Percentiles rank a stretch among this genome's conserved stretches.
These are phyloP conservation scores for Nesospiza acunhae DNA, from an alignment of 2,113 vertebrate species.

Conservation along the genomic window DNA sequence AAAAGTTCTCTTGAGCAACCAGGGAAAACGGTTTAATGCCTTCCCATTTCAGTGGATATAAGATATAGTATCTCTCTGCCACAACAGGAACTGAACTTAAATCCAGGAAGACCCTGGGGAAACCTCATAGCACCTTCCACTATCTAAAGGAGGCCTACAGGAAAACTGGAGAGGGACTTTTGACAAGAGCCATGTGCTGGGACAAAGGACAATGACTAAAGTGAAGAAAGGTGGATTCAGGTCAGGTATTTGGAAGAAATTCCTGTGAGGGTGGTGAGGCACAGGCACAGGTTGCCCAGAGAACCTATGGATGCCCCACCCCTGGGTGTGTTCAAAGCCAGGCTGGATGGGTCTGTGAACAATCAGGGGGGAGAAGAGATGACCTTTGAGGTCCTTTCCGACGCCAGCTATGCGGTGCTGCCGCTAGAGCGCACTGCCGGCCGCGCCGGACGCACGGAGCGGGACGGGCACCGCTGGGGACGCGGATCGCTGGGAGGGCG, in stretches of 20 bases:
- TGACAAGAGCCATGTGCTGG: background rate
- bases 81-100: background rate
- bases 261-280: background rate
- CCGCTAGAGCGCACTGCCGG: constrained; percentile 11
- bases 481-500: too few species aligned
- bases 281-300: too few species aligned
- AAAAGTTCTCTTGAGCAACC: background rate
- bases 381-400: rapidly evolving
- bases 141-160: too few species aligned
- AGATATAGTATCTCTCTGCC: background rate
- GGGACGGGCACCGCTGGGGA: too few species aligned
- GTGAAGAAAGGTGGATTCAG: background rate
- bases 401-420: rapidly evolving
- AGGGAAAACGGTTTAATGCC: background rate
- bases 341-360: background rate
- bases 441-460: background rate
- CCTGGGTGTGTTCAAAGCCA: background rate
- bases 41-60: rapidly evolving
- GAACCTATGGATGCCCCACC: background rate
- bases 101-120: background rate
- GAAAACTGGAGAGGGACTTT: background rate
- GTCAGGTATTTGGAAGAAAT: background rate
- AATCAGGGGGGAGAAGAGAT: rapidly evolving
- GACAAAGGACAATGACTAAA: background rate
- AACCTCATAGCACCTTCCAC: background rate